Conservation (phyloP, 35 echinoderm and acorn worm species). For the Patiria miniata region DNA sequence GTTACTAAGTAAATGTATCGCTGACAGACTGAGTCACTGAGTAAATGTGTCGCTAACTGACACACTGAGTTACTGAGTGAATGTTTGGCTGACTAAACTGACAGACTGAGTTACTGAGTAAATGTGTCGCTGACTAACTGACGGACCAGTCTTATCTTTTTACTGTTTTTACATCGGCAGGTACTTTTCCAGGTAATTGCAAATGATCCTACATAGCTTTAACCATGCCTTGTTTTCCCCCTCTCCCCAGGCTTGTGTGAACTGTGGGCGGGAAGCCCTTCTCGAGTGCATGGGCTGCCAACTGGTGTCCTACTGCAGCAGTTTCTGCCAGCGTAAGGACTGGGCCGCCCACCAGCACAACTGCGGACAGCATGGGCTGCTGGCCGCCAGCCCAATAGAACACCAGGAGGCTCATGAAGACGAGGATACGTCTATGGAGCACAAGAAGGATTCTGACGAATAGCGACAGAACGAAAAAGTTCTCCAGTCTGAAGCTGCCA, state of each 20-base stretch:
- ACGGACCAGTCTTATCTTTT: no score
- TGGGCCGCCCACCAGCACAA: conserved; percentile 86
- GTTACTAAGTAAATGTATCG: no score
- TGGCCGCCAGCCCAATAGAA: not conserved
- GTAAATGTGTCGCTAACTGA: no score
- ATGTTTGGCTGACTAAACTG: no score
- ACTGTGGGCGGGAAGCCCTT: conserved; percentile 84
- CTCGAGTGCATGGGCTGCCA: conserved; percentile 94
- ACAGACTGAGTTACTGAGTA: no score
- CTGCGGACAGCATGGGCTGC: conserved; percentile 57
- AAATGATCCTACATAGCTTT: no score
- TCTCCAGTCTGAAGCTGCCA: no score
- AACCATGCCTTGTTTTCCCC: not conserved
- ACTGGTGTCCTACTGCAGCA: conserved; percentile 92
- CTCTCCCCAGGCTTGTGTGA: conserved; percentile 79
- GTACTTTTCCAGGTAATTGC: no score
- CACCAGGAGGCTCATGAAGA: not conserved
- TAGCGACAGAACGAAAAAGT: not conserved
- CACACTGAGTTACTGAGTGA: no score
- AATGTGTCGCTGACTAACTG: no score
- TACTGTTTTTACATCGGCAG: no score
- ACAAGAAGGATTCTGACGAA: not conserved
- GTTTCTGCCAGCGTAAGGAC: conserved; percentile 96
- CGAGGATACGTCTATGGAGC: not conserved
- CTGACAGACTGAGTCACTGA: no score